Base-by-base conservation (phyloP, 2,113 vertebrate genomes). In the Verasper variegatus region DNA sequence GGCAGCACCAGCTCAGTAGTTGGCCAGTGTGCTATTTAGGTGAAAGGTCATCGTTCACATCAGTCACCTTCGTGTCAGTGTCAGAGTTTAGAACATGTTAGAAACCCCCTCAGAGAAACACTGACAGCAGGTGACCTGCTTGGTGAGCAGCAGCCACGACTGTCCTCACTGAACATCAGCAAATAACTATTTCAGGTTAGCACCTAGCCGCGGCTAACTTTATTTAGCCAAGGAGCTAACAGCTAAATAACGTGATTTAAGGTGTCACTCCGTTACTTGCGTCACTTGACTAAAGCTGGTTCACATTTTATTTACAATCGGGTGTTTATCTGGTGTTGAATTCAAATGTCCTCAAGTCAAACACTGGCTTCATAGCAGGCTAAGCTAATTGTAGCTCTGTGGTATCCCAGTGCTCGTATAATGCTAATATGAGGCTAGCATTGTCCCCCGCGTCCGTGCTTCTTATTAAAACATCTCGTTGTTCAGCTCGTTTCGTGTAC, bases 41-140 rank as follows among this genome's bases (percentile, higher is more conserved):
- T 87, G 85, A 92, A 88, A 86, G 89, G 85, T 92, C 64, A 65
- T 14, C 13, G 1, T 40, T 24, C 18, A 3, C 72, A 27, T n/a
- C 59, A 21, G 60, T 76, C 67, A 80, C 78, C 63, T 86, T 78
- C 20, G 1, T 1, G 17, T 59, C 31, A 6, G 31, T 31, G 31
- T 31, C 31, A 6, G 0, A 7, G 31, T 31, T 31, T 7, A 6
- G 6, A 31, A 31, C 31, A 26, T 9, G 17, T 20, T 0, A 17
- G 55, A 20, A 37, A 15, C 35, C 42, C n/a, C 0, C 0, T n/a
- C 5, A 3, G 3, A 24, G 0, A 9, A 4, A 9, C 23, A 9
- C 23, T 5, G 4, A 11, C 0, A 24, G 1, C 7, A 4, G 9
- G 3, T 0, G 0, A 5, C 62, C 24, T 40, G 9, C 5, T 4